Base-by-base conservation (phyloP, 2,113 vertebrate species). In the Paradoxurus hermaphroditus region DNA sequence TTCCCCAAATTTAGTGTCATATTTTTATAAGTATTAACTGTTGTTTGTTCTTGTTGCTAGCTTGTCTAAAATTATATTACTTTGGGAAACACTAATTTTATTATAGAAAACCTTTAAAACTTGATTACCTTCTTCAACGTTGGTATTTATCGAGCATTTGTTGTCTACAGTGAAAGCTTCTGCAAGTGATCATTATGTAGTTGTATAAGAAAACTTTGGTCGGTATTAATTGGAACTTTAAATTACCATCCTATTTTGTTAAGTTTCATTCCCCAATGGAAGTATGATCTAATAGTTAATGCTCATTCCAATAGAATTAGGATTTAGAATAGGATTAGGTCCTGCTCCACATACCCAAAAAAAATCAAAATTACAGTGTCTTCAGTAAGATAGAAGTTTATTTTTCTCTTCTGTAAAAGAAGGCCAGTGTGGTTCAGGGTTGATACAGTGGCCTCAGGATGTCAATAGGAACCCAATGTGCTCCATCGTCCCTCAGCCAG, bases 171-270 rank as follows among this genome's bases (percentile, higher is more conserved):
- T 87, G 85, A 95, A 96, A 95, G 7, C 16, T 86, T 36, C 85
- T 59, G 44, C n/a, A 75, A 44, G 1, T 82, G 89, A 63, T 65
- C 18, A 4, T 36, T 44, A 53, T 78, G 19, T 44, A 39, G 34
- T 84, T 92, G 15, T 78, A 44, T 65, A n/a, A 97, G 59, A 81
- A 83, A 81, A 41, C 21, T 86, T 3, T 12, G 25, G 19, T 83
- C 93, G 59, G 81, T 89, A 85, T 81, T 91, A 87, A 29, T 87
- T 93, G 85, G 49, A 92, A 83, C n/a, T 72, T 86, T 82, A 91
- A 91, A 36, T 93, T 65, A 39, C 4, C 1, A 4, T 81, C 21
- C 65, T 85, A 49, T 67, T 96, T 51, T 92, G 44, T 95, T 87
- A 89, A 53, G 41, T n/a, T 67, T 95, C 77, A 79, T 68, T 96